Evolutionary conservation across 2,888 invertebrate genomes (phyloP).

Genomic region (Erynnis tages): DNA sequence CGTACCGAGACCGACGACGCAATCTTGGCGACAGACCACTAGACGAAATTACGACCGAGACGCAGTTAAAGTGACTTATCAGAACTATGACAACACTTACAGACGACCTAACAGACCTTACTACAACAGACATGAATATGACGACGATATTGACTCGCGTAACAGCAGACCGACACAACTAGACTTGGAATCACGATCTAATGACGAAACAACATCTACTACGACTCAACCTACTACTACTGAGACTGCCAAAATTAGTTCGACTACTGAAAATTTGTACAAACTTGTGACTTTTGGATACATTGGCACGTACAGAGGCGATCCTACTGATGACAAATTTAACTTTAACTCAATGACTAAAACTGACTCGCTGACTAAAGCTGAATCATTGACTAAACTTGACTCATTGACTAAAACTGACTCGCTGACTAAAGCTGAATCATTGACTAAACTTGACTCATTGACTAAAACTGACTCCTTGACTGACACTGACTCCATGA

Average conservation of each 20-base stretch:
- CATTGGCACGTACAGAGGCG: constrained; percentile 70
- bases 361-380: constrained; percentile 24
- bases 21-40: constrained; percentile 69
- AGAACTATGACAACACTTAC: constrained; percentile 73
- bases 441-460: constrained; percentile 24
- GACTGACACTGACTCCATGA: constrained; percentile 17
- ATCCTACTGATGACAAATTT: constrained; percentile 33
- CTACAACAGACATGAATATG: constrained; percentile 53
- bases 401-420: constrained; percentile 31
- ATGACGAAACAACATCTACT: constrained; percentile 45
- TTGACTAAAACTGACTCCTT: constrained; percentile 31
- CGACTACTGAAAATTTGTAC: constrained; percentile 65
- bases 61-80: constrained; percentile 74
- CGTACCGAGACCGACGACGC: constrained; percentile 76
- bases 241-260: constrained; percentile 22
- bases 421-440: constrained; percentile 19
- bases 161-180: constrained; percentile 50
- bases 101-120: constrained; percentile 64
- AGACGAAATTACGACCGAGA: constrained; percentile 60
- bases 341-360: constrained; percentile 32
- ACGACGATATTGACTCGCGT: constrained; percentile 48
- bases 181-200: constrained; percentile 67
- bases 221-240: constrained; percentile 25
- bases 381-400: constrained; percentile 24
- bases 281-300: constrained; percentile 76